Percentiles rank a stretch among this genome's conserved stretches.
Conservation (phyloP, 2,113 vertebrate genomes). For the Paradoxurus hermaphroditus region DNA sequence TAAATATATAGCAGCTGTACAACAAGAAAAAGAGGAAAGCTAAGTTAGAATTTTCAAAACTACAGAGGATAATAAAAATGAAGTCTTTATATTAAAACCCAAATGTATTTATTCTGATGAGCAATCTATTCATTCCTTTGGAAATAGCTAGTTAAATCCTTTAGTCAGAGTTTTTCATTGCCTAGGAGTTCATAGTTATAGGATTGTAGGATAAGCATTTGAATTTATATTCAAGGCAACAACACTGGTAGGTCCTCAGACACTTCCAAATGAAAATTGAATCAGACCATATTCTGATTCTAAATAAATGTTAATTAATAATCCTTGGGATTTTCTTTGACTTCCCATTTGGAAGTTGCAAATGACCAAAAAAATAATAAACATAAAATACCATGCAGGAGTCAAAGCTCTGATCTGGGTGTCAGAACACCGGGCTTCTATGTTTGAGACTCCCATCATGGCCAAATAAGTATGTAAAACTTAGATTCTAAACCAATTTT, state of each 20-base stretch:
- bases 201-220: neutral
- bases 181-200: neutral
- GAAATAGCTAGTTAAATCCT: constrained; percentile 40
- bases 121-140: neutral
- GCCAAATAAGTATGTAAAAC: neutral
- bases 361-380: neutral
- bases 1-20: constrained; percentile 43
- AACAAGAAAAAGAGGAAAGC: constrained; percentile 22
- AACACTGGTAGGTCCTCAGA: neutral
- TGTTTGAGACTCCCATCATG: neutral
- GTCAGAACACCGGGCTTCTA: neutral
- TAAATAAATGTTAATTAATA: constrained; percentile 34
- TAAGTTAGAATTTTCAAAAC: constrained; percentile 19
- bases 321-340: neutral
- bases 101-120: constrained; percentile 20
- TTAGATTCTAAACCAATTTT: neutral
- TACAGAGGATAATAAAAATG: constrained; percentile 21
- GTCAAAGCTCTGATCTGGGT: neutral
- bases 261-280: constrained; percentile 20
- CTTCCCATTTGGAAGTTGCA: neutral
- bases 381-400: neutral
- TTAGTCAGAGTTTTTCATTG: neutral
- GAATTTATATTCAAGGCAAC: neutral
- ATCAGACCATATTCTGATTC: neutral
- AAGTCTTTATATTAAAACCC: neutral